phyloP scores from a whole-genome alignment of 1,140 invertebrate genomes.

The Ceratosolen fusciceps region DNA sequence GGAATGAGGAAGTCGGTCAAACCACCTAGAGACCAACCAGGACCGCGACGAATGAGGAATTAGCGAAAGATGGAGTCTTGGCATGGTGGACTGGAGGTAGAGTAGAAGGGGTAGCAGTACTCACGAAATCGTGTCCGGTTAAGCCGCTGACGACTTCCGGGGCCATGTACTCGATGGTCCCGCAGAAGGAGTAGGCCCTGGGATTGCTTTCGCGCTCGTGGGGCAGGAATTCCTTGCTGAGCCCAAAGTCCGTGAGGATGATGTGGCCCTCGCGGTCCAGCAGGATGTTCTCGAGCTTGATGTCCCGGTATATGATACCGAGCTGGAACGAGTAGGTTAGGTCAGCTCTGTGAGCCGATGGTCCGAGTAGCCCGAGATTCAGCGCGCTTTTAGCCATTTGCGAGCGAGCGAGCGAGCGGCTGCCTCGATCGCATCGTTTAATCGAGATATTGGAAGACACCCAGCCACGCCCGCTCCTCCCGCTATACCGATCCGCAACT shows the following conservation, averaged over 20 bases:
- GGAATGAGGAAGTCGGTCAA: no score
- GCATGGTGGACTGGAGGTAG: neutral
- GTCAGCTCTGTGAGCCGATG: no score
- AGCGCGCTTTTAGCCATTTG: no score
- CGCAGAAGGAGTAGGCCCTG: conserved; percentile 96
- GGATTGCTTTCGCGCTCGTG: conserved; percentile 73
- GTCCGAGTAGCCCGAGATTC: no score
- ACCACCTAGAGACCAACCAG: no score
- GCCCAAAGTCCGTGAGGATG: conserved; percentile 91
- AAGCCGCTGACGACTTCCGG: conserved; percentile 91
- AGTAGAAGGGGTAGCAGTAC: conserved; percentile 60
- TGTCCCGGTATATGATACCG: conserved; percentile 96
- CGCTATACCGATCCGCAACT: neutral
- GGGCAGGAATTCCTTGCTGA: conserved; percentile 89
- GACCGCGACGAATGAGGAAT: no score
- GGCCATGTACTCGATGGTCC: conserved; percentile 97
- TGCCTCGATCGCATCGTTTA: no score
- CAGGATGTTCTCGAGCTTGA: conserved; percentile 94
- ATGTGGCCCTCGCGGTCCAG: conserved; percentile 90
- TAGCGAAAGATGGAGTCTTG: no score
- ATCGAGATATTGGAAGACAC: neutral
- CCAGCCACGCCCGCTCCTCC: no score
- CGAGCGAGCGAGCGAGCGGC: no score
- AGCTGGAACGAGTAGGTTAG: conserved; percentile 75
- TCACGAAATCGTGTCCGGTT: conserved; percentile 91